Conservation (phyloP, 2,797 vertebrate genomes). For the Discoglossus pictus region DNA sequence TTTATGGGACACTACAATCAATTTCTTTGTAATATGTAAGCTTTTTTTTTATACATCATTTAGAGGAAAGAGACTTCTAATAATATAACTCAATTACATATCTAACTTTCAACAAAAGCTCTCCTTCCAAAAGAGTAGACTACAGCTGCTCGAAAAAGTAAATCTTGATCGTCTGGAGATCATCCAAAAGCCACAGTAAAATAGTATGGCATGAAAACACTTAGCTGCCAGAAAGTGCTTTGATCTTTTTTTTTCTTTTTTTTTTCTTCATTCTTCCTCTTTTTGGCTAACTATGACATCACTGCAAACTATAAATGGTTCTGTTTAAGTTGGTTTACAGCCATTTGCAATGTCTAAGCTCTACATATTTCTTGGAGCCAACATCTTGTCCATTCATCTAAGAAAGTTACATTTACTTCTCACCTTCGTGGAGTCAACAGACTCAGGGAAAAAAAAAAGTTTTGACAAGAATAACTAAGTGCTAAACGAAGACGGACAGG, state of each 20-base stretch:
- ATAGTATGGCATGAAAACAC: conserved; percentile 60
- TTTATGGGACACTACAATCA: no score
- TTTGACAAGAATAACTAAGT: neutral
- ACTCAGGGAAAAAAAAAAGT: neutral
- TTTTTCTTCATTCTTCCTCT: conserved; percentile 60
- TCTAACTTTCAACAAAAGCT: conserved; percentile 8
- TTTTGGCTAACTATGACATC: conserved; percentile 63
- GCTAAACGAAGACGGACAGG: conserved; percentile 60
- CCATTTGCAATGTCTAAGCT: conserved; percentile 66
- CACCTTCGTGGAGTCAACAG: conserved; percentile 67
- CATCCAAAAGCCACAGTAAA: conserved; percentile 65
- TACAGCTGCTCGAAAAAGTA: conserved; percentile 69
- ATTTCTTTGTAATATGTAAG: no score
- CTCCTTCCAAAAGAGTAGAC: conserved; percentile 58
- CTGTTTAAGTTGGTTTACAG: conserved; percentile 69
- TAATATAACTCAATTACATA: neutral
- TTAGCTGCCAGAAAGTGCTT: conserved; percentile 47
- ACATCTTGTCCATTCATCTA: conserved; percentile 61
- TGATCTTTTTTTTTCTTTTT: conserved; percentile 63
- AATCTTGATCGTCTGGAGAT: conserved; percentile 63
- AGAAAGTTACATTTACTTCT: conserved; percentile 65
- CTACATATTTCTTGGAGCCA: conserved; percentile 52
- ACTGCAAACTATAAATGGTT: conserved; percentile 59
- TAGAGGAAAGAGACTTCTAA: no score
- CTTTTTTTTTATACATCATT: no score